Evolutionary conservation across 35 echinoderm and acorn worm genomes (phyloP), one percentile per base, ranked within the genome.

Genomic region (Chiridota heheva): DNA sequence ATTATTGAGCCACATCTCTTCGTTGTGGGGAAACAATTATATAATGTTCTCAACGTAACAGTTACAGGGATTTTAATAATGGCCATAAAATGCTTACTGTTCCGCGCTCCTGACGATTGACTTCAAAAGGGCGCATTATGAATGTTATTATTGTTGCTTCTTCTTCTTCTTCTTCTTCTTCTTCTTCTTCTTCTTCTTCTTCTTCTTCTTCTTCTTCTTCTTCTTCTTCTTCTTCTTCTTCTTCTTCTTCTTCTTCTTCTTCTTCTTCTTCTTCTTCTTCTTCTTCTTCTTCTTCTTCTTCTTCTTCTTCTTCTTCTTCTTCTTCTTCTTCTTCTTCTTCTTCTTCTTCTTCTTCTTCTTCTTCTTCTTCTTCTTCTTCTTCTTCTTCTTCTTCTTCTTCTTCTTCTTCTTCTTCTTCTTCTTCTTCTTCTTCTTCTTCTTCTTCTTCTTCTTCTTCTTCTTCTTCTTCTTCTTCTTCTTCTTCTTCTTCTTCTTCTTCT

Each of bases 141-240:
- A 63, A 25, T 24, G 34, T 63, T 17, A 10, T n/a, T 53, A 12
- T 53, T 65, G 61, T 65, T 65, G 10, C 61, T 65, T 65, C 61
- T 65, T 65, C 61, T 65, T 65, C 61, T 65, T 65, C 61, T 65
- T 65, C 61, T 65, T 17, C 61, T 65, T 65, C 61, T 65, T 65
- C 61, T 65, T 65, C 61, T 65, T 65, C 61, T 65, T 65, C 61
- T 65, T 65, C 61, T 65, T 65, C 61, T 65, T 65, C 61, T 65
- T 65, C 61, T 65, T 65, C 61, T 65, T 65, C 61, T 65, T 65
- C 61, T 65, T 65, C 61, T 65, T 65, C 61, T 65, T 65, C 61
- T 65, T 65, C 61, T 65, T 65, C 61, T 65, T 65, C 61, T 65
- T 65, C 61, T 65, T 65, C 61, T 65, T 65, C 61, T 65, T 65